Base-by-base conservation (phyloP, 2,797 vertebrate species). In the Moxostoma hubbsi region DNA sequence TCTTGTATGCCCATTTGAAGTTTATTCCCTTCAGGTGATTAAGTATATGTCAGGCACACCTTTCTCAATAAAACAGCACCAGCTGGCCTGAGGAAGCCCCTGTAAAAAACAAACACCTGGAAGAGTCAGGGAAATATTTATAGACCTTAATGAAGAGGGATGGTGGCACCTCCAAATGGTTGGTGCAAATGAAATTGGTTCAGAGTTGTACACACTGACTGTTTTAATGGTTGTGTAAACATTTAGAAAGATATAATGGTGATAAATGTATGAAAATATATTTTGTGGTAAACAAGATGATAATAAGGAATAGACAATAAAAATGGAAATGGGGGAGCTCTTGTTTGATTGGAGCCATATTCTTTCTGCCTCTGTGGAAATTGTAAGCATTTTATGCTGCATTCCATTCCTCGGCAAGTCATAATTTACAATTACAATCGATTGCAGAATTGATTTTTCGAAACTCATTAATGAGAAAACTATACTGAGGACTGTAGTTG, bases 51-150 rank as follows among this genome's bases (percentile, higher is more conserved):
- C 9, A 75, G 10, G 6, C 1, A 45, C n/a, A 58, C 7, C 45
- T 50, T 58, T 72, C 46, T 24, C 55, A 65, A 51, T 63, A 71
- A 64, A 69, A 18, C 50, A 16, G 36, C n/a, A 7, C 46, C 55
- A 47, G 75, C 62, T 82, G 75, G 68, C 36, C 79, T 1, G 63
- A 54, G 57, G 51, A 61, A 58, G 46, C 51, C 61, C 49, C 11
- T n/a, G n/a, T 71, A 59, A 53, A 76, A 58, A 69, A 70, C 24
- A 64, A 64, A 67, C 74, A 81, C 50, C 80, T 81, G 61, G 45
- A 71, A 58, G 13, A 58, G 24, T 24, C 55, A 12, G 24, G 43
- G 15, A 13, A 70, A 55, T 64, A 36, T 64, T 71, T 55, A 49
- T 63, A 71, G 50, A 71, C 6, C 43, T 11, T 18, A 54, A 78